Evolutionary conservation across 1,140 invertebrate species (phyloP).

Genomic region (Caenorhabditis latens): DNA sequence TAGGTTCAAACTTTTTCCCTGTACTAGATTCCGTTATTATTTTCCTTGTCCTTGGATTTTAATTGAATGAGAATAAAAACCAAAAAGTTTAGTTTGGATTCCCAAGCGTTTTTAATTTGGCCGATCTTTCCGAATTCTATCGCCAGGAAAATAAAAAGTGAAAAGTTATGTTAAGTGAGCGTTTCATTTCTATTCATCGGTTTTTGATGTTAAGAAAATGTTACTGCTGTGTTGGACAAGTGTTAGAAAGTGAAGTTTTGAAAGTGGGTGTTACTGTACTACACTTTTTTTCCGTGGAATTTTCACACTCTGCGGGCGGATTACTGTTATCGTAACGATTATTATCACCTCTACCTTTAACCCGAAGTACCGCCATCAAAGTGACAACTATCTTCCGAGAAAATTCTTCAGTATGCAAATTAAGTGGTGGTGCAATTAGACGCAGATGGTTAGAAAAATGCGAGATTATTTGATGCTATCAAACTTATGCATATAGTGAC

Average conservation of each 20-base stretch:
- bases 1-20: neutral
- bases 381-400: neutral
- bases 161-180: neutral
- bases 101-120: neutral
- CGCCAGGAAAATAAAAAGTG: neutral
- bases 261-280: too few species aligned
- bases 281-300: neutral
- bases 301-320: conserved; percentile 1
- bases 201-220: neutral
- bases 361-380: neutral
- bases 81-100: neutral
- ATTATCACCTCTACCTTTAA: neutral
- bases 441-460: neutral
- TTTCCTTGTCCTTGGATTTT: conserved; percentile 25
- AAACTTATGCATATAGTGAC: conserved; percentile 22
- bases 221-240: neutral
- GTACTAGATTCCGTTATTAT: neutral
- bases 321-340: conserved; percentile 13
- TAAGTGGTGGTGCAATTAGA: neutral
- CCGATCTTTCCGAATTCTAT: neutral
- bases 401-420: conserved; percentile 22
- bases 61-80: conserved; percentile 3
- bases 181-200: conserved; percentile 6
- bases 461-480: conserved; percentile 36
- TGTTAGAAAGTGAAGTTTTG: neutral